Percentiles rank a stretch among this genome's conserved stretches.
phyloP scores from a whole-genome alignment of 2,888 invertebrate genomes.

The Spisula subtruncata region DNA sequence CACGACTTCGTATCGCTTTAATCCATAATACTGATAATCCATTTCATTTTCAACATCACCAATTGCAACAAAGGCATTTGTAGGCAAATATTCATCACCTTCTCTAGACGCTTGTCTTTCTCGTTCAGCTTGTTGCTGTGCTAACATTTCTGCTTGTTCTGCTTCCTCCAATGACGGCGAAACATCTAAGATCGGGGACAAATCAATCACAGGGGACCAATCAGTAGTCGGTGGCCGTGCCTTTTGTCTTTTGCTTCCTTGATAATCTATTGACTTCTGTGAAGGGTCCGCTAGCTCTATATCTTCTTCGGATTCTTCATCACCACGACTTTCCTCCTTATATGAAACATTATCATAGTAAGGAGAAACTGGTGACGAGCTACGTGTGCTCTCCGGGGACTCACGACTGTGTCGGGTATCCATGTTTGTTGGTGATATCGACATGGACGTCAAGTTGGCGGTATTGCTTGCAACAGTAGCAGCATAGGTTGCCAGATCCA shows the following conservation, averaged over 20 bases:
- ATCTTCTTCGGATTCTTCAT: conserved; percentile 75
- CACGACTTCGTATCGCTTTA: conserved; percentile 84
- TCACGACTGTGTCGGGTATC: conserved; percentile 75
- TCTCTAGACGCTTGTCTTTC: conserved; percentile 79
- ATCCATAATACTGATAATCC: conserved; percentile 74
- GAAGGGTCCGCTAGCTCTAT: conserved; percentile 85
- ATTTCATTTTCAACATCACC: conserved; percentile 67
- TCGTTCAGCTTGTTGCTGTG: conserved; percentile 83
- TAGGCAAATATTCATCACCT: conserved; percentile 73
- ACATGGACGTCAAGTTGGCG: conserved; percentile 86
- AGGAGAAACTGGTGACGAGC: conserved; percentile 83
- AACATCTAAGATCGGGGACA: conserved; percentile 88
- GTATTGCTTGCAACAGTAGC: conserved; percentile 87
- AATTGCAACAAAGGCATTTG: conserved; percentile 63
- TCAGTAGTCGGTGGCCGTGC: conserved; percentile 85
- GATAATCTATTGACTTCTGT: conserved; percentile 85
- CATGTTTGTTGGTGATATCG: conserved; percentile 85
- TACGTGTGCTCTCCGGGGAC: conserved; percentile 78
- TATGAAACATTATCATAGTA: conserved; percentile 81
- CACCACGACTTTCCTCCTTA: conserved; percentile 74
- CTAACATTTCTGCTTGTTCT: conserved; percentile 87
- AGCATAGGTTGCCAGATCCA: conserved; percentile 87
- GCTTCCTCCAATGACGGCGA: conserved; percentile 88
- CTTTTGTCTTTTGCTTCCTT: conserved; percentile 86
- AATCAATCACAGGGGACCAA: conserved; percentile 88